These are phyloP conservation scores for Drosophila recens DNA, from an alignment of 2,888 invertebrate genomes.

Conservation along the genomic window DNA sequence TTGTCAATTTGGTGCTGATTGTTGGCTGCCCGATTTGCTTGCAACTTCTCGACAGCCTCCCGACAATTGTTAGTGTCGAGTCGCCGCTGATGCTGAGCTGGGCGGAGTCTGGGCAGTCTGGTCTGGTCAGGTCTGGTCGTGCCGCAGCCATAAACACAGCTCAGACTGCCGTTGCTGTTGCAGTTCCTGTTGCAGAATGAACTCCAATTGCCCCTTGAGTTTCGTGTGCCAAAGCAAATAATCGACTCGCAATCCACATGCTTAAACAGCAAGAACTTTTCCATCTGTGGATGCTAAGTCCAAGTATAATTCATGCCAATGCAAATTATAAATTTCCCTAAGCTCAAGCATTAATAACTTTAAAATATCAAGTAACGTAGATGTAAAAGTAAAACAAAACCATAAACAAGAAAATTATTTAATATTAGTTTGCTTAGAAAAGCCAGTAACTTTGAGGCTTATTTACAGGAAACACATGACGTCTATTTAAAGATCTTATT, in stretches of 20 bases:
- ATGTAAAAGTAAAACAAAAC: no score
- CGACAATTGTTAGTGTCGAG: conserved; percentile 3
- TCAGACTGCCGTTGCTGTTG: conserved; percentile 1
- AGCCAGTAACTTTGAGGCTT: no score
- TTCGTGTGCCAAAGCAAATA: conserved; percentile 5
- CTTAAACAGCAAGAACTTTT: neutral
- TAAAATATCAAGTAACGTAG: no score
- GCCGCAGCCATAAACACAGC: conserved; percentile 19
- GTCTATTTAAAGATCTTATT: no score
- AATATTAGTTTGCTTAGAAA: no score
- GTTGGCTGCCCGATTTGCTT: conserved; percentile 37
- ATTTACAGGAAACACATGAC: no score
- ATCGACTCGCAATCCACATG: conserved; percentile 1
- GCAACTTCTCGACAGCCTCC: conserved; percentile 28
- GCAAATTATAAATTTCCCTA: neutral
- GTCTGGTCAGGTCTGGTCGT: conserved; percentile 3
- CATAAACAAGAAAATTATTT: no score
- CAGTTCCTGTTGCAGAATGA: conserved; percentile 1
- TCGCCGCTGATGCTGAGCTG: neutral
- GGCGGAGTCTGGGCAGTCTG: conserved; percentile 7
- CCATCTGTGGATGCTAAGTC: neutral
- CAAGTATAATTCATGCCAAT: neutral
- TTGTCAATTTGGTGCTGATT: conserved; percentile 77
- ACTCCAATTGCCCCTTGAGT: conserved; percentile 1
- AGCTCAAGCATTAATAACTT: no score